These are phyloP conservation scores for Hirudinaria manillensis DNA, from an alignment of 2,888 invertebrate species.

Conservation along the genomic window DNA sequence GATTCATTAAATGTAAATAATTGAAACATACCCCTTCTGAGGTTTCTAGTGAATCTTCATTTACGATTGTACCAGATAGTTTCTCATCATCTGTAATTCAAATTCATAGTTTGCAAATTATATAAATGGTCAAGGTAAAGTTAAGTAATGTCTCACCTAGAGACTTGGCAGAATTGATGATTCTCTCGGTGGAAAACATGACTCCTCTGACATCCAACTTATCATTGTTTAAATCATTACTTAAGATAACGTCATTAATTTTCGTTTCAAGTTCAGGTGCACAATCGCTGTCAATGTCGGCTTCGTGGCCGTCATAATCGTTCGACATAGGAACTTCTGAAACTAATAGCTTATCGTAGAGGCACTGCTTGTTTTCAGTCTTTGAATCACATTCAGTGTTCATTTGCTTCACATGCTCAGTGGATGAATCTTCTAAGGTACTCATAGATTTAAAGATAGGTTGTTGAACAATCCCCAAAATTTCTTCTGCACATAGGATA, in stretches of 20 bases:
- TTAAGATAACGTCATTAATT: not conserved
- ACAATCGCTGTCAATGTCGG: not conserved
- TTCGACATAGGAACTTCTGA: not conserved
- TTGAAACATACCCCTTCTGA: too few species aligned
- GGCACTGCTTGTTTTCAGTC: not conserved
- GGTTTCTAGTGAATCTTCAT: too few species aligned
- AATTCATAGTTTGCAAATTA: too few species aligned
- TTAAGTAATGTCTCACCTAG: not conserved
- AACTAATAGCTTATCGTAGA: not conserved
- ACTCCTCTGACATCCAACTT: not conserved
- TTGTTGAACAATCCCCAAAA: not conserved
- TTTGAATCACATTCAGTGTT: too few species aligned
- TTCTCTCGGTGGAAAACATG: slow-evolving; percentile 7
- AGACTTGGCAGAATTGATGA: not conserved
- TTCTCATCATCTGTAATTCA: too few species aligned
- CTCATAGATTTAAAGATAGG: not conserved
- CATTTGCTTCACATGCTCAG: not conserved
- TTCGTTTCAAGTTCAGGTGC: not conserved
- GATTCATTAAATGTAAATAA: too few species aligned
- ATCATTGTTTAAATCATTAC: slow-evolving; percentile 1
- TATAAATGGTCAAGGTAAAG: too few species aligned
- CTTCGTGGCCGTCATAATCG: not conserved
- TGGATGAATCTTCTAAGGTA: not conserved
- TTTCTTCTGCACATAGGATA: not conserved
- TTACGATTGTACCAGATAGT: too few species aligned